Evolutionary conservation across 2,113 vertebrate genomes (phyloP).

Genomic region (Rhadina sibilatrix): DNA sequence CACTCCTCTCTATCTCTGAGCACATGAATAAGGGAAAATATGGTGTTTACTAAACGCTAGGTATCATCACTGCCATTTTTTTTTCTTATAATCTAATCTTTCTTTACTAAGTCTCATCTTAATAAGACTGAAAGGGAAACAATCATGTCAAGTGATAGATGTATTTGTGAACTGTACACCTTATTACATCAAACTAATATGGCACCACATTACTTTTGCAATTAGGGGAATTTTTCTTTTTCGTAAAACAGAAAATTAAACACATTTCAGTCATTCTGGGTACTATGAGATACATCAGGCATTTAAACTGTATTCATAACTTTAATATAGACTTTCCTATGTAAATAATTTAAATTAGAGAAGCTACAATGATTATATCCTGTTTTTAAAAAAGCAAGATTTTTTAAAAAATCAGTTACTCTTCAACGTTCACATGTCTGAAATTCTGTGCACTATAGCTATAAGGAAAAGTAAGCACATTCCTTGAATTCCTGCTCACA

Average conservation of each 20-base stretch:
- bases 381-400: not conserved
- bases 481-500: conserved; percentile 65
- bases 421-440: conserved; percentile 19
- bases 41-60: not conserved
- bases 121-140: not conserved
- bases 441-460: conserved; percentile 55
- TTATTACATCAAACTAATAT: conserved; percentile 20
- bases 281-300: conserved; percentile 5
- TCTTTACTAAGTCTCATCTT: not conserved
- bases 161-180: not conserved
- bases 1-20: not conserved
- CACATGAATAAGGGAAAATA: not conserved
- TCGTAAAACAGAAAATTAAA: not conserved
- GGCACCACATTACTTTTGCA: not conserved
- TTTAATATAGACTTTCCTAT: not conserved
- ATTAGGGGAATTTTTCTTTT: not conserved
- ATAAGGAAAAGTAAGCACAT: conserved; percentile 58
- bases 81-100: conserved; percentile 13
- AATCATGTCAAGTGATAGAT: not conserved
- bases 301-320: not conserved
- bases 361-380: not conserved
- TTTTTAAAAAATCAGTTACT: not conserved
- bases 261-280: not conserved
- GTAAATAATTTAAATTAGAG: conserved; percentile 10
- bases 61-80: conserved; percentile 11